phyloP scores from a whole-genome alignment of 2,888 invertebrate species.

The Eupeodes latifasciatus region DNA sequence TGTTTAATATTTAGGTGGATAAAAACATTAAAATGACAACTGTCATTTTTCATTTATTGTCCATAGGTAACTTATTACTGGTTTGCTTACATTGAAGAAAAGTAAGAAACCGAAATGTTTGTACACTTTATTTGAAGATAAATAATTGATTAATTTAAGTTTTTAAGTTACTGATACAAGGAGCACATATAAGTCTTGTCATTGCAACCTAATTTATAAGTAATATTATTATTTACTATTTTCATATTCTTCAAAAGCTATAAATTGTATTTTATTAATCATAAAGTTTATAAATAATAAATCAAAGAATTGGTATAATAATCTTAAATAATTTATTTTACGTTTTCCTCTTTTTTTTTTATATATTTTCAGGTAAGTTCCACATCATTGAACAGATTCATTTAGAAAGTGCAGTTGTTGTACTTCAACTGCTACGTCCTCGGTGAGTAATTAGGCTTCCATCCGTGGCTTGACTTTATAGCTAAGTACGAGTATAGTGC shows the following conservation, averaged over 20 bases:
- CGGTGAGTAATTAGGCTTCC: conserved; percentile 46
- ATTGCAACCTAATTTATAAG: neutral
- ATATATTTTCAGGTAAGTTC: conserved; percentile 69
- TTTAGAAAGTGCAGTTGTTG: conserved; percentile 62
- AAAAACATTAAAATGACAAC: too few species aligned
- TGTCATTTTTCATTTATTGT: too few species aligned
- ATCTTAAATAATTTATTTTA: conserved; percentile 13
- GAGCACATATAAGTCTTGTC: too few species aligned
- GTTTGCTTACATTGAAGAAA: too few species aligned
- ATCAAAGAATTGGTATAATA: neutral
- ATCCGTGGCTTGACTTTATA: neutral
- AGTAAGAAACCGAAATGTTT: too few species aligned
- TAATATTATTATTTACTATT: neutral
- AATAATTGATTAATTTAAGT: too few species aligned
- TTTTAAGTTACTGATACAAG: too few species aligned
- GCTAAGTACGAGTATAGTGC: neutral
- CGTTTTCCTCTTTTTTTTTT: conserved; percentile 15
- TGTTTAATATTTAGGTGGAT: too few species aligned
- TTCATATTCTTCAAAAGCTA: neutral
- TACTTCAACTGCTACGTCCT: conserved; percentile 16
- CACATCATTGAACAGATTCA: conserved; percentile 56
- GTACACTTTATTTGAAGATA: too few species aligned
- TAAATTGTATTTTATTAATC: neutral
- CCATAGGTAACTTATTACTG: too few species aligned
- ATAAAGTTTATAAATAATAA: neutral